Conservation (phyloP, 2,113 vertebrate genomes). For the Fulmarus glacialis region DNA sequence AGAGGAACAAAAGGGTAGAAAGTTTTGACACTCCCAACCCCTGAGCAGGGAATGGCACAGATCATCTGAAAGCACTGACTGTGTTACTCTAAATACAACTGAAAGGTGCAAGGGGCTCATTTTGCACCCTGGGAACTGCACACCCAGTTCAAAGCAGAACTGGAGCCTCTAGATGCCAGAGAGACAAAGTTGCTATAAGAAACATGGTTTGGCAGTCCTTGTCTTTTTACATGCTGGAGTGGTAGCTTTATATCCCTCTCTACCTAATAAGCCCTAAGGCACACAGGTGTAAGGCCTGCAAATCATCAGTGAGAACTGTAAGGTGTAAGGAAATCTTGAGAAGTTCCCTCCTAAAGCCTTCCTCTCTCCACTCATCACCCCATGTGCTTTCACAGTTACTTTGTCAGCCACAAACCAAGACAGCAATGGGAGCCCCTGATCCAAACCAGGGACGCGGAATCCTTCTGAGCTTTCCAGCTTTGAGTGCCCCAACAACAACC, state of each 20-base stretch:
- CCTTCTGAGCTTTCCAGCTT: not conserved
- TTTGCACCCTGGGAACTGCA: not conserved
- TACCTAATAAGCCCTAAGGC: not conserved
- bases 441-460: not conserved
- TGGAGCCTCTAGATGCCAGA: not conserved
- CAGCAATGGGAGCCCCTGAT: not conserved
- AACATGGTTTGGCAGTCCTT: not conserved
- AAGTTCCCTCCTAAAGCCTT: not conserved
- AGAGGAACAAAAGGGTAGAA: not conserved
- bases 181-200: not conserved
- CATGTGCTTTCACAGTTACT: not conserved
- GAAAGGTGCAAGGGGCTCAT: not conserved
- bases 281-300: not conserved
- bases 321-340: not conserved
- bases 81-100: not conserved
- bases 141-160: not conserved
- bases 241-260: not conserved
- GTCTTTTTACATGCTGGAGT: not conserved
- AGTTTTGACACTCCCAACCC: not conserved
- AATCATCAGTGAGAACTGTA: not conserved
- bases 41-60: not conserved
- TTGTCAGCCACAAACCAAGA: not conserved
- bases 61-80: not conserved
- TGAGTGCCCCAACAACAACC: not conserved
- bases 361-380: not conserved